Conservation (phyloP, 2,797 vertebrate genomes). For the Cirrhinus mrigala region DNA sequence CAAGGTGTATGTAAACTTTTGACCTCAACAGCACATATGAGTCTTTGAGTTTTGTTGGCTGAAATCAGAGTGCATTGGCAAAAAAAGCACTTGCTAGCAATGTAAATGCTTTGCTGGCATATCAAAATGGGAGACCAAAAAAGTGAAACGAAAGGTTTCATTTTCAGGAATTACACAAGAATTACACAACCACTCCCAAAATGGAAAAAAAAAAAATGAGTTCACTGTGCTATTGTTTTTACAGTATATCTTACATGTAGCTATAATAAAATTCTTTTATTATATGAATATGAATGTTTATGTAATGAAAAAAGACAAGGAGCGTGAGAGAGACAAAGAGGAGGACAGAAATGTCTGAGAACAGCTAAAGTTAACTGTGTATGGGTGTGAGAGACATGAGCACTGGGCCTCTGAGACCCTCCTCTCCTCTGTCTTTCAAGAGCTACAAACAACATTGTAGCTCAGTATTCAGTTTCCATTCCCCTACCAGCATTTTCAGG, state of each 20-base stretch:
- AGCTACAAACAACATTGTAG: background rate
- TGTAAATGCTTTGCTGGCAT: background rate
- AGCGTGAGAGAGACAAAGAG: background rate
- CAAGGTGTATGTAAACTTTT: too few relatives aligned
- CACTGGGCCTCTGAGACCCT: background rate
- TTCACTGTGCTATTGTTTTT: background rate
- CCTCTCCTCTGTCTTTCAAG: background rate
- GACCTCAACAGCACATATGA: too few relatives aligned
- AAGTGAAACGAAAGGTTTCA: background rate
- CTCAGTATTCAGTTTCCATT: background rate
- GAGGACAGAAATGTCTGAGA: slow-evolving; percentile 3
- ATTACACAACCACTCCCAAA: background rate
- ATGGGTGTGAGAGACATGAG: slow-evolving; percentile 40
- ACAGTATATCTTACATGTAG: background rate
- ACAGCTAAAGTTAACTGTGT: slow-evolving; percentile 36
- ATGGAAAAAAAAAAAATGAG: background rate
- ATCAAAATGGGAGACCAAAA: background rate
- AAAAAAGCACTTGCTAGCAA: background rate
- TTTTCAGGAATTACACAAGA: background rate
- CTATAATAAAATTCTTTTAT: background rate
- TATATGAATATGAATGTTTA: background rate
- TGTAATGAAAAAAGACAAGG: background rate
- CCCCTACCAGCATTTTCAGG: background rate
- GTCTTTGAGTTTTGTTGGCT: too few relatives aligned
- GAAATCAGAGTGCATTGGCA: background rate